Evolutionary conservation across 2,113 vertebrate genomes (phyloP).

Genomic region (Nycticorax nycticorax): DNA sequence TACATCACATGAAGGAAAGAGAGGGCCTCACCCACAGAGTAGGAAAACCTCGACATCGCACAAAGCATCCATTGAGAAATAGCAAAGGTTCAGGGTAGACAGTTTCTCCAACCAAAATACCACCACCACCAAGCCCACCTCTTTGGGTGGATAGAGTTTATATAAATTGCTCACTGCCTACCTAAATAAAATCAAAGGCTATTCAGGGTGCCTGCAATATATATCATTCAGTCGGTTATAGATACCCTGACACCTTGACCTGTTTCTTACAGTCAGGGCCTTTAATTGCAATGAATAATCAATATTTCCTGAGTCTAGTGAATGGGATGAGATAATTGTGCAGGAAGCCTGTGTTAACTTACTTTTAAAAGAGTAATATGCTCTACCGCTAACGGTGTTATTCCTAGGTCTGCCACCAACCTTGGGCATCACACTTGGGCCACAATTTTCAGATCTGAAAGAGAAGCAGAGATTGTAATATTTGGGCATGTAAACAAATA

Average conservation of each 20-base stretch:
- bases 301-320: background rate
- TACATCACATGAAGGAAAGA: background rate
- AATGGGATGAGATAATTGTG: background rate
- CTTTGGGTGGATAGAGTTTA: background rate
- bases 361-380: background rate
- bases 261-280: background rate
- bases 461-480: background rate
- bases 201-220: background rate
- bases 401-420: background rate
- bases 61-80: background rate
- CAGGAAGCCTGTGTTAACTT: background rate
- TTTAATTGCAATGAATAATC: constrained; percentile 11
- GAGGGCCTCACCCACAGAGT: background rate
- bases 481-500: background rate
- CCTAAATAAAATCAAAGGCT: background rate
- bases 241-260: background rate
- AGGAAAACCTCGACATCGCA: rapidly evolving
- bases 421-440: background rate
- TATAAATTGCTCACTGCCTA: background rate
- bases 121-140: background rate
- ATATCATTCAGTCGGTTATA: background rate
- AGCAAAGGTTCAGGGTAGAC: background rate
- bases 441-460: background rate
- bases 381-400: background rate
- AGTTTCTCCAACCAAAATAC: background rate